phyloP scores from a whole-genome alignment of 2,888 invertebrate genomes.

The Tenthredo distinguenda region DNA sequence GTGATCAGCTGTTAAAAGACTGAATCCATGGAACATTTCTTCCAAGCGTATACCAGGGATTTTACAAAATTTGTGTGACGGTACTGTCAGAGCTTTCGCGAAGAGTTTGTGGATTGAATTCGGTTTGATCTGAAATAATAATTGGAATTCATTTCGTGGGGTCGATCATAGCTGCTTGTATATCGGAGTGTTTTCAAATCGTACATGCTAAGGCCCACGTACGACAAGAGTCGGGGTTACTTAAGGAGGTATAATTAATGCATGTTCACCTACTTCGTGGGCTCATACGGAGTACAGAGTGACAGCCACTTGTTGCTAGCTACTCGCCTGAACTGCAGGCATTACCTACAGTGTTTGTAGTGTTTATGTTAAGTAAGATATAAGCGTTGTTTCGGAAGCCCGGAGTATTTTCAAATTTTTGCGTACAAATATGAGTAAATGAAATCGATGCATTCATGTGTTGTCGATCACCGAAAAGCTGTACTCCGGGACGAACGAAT shows the following conservation, averaged over 20 bases:
- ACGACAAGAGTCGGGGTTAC: conserved; percentile 10
- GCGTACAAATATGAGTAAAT: background rate
- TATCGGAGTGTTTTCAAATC: background rate
- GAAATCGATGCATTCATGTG: background rate
- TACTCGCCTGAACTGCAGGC: conserved; percentile 6
- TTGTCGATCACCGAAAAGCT: background rate
- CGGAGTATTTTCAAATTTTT: background rate
- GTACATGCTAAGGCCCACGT: background rate
- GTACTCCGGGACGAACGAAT: background rate
- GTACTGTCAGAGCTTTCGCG: background rate
- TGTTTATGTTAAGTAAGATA: background rate
- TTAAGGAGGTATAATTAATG: conserved; percentile 26
- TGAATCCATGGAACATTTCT: too few species aligned
- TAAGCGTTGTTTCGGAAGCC: background rate
- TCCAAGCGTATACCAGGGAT: background rate
- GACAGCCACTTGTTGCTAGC: conserved; percentile 41
- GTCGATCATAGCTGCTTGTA: background rate
- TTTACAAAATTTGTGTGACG: background rate
- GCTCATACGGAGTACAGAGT: conserved; percentile 7
- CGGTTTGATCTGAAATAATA: background rate
- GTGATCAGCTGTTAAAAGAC: too few species aligned
- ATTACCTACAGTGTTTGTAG: background rate
- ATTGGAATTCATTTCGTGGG: background rate
- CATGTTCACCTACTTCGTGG: background rate
- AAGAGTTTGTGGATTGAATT: background rate